These are phyloP conservation scores for Procapra przewalskii DNA, from an alignment of 2,113 vertebrate genomes.

Conservation along the genomic window DNA sequence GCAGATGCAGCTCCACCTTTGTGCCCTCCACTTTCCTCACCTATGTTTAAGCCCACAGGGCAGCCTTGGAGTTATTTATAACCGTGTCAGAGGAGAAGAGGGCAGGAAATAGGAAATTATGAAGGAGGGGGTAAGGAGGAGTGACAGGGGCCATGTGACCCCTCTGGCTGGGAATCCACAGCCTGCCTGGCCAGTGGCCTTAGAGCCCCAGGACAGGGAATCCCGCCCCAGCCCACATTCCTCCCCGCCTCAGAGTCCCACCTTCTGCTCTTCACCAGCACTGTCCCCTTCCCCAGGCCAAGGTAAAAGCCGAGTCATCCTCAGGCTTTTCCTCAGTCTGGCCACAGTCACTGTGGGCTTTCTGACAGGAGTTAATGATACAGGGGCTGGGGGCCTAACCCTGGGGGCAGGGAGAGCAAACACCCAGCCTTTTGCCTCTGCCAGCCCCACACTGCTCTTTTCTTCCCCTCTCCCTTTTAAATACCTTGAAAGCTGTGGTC, in stretches of 20 bases:
- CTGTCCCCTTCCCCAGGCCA: slow-evolving; percentile 52
- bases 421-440: background rate
- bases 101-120: slow-evolving; percentile 79
- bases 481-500: background rate
- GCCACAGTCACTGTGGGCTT: slow-evolving; percentile 22
- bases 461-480: background rate
- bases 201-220: slow-evolving; percentile 35
- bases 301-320: slow-evolving; percentile 46
- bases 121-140: slow-evolving; percentile 46
- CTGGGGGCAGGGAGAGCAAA: background rate
- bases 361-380: background rate
- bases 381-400: background rate
- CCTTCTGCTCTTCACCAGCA: slow-evolving; percentile 39
- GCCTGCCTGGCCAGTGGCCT: background rate
- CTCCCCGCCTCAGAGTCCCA: slow-evolving; percentile 19
- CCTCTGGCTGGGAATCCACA: slow-evolving; percentile 51
- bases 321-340: slow-evolving; percentile 43
- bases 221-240: slow-evolving; percentile 33
- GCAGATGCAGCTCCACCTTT: background rate
- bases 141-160: slow-evolving; percentile 43
- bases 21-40: slow-evolving; percentile 2
- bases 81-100: slow-evolving; percentile 67
- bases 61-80: slow-evolving; percentile 75
- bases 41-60: slow-evolving; percentile 24
- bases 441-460: background rate